Base-by-base conservation (phyloP, 2,888 invertebrate species). In the Cerceris ruficornis region DNA sequence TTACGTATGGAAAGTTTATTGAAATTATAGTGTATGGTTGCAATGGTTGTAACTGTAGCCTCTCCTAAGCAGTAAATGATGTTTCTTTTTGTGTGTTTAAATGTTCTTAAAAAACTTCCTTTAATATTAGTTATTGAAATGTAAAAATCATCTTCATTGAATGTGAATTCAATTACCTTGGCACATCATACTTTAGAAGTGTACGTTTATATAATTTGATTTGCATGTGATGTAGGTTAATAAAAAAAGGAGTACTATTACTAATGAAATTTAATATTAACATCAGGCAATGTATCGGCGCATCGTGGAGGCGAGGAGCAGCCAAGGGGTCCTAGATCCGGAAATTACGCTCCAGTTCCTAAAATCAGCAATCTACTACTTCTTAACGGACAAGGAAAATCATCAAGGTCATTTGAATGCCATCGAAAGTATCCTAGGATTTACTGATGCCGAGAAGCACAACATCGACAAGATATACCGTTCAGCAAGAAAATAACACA, bases 331-430 rank as follows among this genome's bases (percentile, higher is more conserved):
- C 85, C 95, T 97, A 72, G 98, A 98, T 93, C 97, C 98, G n/a
- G 97, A 97, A 93, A 96, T 98, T 83, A 98, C 97, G 17, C 93
- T 98, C 89, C 97, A 97, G 92, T 98, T 98, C 93, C 94, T 98
- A 80, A 98, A 98, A 93, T 98, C 98, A 78, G 98, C 98, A 68
- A 95, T 98, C 88, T 98, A 97, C 92, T 98, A 98, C 92, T 98
- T 98, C 93, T 94, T 98, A 74, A 97, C 98, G 2, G 98, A 98
- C 91, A 96, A 96, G 86, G 97, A 98, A 91, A 97, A 98, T 90
- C 96, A 96, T 69, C 96, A 96, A 87, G 97, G 97, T 14, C 98
- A 98, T 91, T 94, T 98, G 75, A 95, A 95, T 88, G 98, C 98
- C 66, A 98, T 98, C 84, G 97, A 98, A 92, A 98, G 97, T 92